Conservation (phyloP, 1,140 invertebrate genomes). For the Lepidostoma basale region DNA sequence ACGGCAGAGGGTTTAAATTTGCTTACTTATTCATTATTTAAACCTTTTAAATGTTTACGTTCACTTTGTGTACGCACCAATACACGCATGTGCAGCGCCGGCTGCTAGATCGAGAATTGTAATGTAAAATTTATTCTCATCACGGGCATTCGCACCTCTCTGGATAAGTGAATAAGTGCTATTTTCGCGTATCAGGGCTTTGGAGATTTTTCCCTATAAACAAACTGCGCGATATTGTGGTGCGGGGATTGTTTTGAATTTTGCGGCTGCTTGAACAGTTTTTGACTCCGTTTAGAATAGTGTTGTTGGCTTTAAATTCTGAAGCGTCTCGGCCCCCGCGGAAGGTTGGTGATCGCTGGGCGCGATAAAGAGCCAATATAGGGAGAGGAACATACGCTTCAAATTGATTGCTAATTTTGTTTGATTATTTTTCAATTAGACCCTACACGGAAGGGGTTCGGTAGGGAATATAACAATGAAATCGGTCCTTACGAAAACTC, state of each 20-base stretch:
- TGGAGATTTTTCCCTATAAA: conserved; percentile 27
- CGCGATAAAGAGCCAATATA: conserved; percentile 11
- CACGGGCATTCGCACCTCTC: neutral
- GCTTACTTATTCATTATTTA: conserved; percentile 48
- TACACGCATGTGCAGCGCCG: conserved; percentile 29
- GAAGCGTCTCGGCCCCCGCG: conserved; percentile 5
- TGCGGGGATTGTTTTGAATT: conserved; percentile 40
- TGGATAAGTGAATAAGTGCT: conserved; percentile 3
- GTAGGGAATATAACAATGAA: neutral
- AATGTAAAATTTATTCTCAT: conserved; percentile 19
- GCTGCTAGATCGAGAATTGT: conserved; percentile 22
- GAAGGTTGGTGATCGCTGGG: conserved; percentile 17
- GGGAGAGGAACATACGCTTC: conserved; percentile 10
- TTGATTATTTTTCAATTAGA: conserved; percentile 25
- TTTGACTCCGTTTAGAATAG: conserved; percentile 35
- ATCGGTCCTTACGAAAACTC: too few relatives aligned
- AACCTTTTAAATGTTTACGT: conserved; percentile 48
- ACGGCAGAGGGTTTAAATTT: conserved; percentile 44
- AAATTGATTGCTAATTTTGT: conserved; percentile 24
- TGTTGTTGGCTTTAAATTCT: conserved; percentile 33
- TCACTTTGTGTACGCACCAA: conserved; percentile 35
- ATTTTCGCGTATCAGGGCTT: neutral
- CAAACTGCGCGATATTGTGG: conserved; percentile 36
- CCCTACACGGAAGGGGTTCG: neutral
- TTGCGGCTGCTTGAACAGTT: conserved; percentile 40